These are phyloP conservation scores for Tuberolachnus salignus DNA, from an alignment of 2,888 invertebrate genomes.

Conservation along the genomic window DNA sequence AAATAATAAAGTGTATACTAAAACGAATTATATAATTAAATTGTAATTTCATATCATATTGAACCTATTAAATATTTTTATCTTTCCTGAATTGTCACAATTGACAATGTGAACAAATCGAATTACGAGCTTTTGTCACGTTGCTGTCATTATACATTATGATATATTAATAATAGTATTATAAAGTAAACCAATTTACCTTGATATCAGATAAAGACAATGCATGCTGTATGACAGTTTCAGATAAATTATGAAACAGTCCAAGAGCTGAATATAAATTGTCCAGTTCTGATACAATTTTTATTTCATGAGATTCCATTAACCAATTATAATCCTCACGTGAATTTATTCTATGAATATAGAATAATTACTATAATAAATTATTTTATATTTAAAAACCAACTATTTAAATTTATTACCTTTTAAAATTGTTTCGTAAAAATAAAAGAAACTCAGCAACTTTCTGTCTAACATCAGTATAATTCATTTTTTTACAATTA, in stretches of 20 bases:
- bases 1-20: too few species aligned
- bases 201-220: constrained; percentile 63
- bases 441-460: constrained; percentile 58
- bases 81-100: too few species aligned
- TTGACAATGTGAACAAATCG: too few species aligned
- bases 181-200: constrained; percentile 60
- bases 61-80: too few species aligned
- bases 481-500: constrained; percentile 46
- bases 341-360: constrained; percentile 53
- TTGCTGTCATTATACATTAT: too few species aligned
- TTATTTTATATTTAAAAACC: background rate
- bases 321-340: constrained; percentile 57
- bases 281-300: constrained; percentile 56
- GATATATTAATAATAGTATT: constrained; percentile 42
- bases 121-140: too few species aligned
- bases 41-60: too few species aligned
- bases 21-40: too few species aligned
- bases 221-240: constrained; percentile 63
- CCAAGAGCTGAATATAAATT: constrained; percentile 59
- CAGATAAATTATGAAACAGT: constrained; percentile 62
- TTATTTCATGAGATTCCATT: constrained; percentile 52
- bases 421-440: constrained; percentile 58
- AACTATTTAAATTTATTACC: constrained; percentile 50
- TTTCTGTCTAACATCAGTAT: constrained; percentile 40
- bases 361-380: background rate